These are phyloP conservation scores for Rhegmatorhina hoffmannsi DNA, from an alignment of 2,113 vertebrate species.

Conservation along the genomic window DNA sequence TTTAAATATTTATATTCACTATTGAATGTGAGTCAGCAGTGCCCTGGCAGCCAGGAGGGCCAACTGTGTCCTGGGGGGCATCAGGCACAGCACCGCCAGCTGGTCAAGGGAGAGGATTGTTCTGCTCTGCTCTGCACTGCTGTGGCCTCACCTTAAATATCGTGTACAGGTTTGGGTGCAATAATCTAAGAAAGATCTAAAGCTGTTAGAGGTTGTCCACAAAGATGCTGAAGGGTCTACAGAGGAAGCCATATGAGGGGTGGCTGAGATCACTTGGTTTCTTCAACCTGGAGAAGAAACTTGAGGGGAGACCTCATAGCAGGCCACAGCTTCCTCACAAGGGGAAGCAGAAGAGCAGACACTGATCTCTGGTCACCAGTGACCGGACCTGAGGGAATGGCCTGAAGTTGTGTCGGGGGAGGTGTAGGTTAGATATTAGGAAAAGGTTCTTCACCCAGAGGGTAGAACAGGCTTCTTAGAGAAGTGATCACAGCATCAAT, in stretches of 20 bases:
- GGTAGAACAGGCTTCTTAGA: not conserved
- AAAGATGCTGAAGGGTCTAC: not conserved
- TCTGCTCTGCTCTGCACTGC: not conserved
- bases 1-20: not conserved
- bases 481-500: not conserved
- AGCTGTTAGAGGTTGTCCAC: not conserved
- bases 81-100: rapidly evolving
- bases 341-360: not conserved
- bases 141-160: not conserved
- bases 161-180: not conserved
- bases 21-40: not conserved
- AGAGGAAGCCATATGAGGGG: not conserved
- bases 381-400: not conserved
- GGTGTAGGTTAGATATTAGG: not conserved
- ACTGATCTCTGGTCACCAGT: not conserved
- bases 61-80: rapidly evolving
- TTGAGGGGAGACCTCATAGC: not conserved
- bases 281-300: not conserved
- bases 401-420: not conserved
- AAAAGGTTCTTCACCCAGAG: not conserved
- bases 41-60: not conserved
- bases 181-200: not conserved
- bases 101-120: rapidly evolving
- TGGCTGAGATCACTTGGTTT: not conserved
- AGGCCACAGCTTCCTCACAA: not conserved